A percentile compares a stretch with the other conserved stretches of the same genome.
Evolutionary conservation across 2,888 invertebrate species (phyloP).

Genomic region (Oscheius myriophilus): DNA sequence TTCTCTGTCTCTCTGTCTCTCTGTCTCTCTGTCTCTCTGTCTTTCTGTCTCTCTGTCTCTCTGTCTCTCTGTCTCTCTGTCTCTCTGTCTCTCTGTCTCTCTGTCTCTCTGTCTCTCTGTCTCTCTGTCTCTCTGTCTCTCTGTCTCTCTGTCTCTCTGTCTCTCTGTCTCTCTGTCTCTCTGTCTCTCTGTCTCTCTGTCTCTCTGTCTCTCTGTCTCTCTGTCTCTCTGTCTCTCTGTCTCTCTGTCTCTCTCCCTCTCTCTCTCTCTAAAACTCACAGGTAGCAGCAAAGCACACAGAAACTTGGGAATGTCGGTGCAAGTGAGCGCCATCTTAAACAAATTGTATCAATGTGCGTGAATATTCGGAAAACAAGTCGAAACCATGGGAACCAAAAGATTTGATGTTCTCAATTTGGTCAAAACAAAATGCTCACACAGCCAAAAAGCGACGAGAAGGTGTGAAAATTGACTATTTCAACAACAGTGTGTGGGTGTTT

Average conservation of each 20-base stretch:
- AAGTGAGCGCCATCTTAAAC: constrained; percentile 47
- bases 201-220: background rate
- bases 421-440: no score
- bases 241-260: constrained; percentile 3
- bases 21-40: background rate
- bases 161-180: no score
- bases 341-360: background rate
- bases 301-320: constrained; percentile 54
- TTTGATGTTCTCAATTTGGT: no score
- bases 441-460: no score
- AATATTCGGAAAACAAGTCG: background rate
- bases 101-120: no score
- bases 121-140: no score
- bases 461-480: no score
- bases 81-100: no score
- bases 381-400: no score
- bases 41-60: background rate
- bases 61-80: constrained; percentile 4
- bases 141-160: no score
- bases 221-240: background rate
- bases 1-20: background rate
- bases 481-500: no score
- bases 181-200: no score
- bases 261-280: constrained; percentile 32
- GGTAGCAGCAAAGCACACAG: constrained; percentile 51